phyloP scores from a whole-genome alignment of 2,113 vertebrate genomes.

The Amphilophus citrinellus region DNA sequence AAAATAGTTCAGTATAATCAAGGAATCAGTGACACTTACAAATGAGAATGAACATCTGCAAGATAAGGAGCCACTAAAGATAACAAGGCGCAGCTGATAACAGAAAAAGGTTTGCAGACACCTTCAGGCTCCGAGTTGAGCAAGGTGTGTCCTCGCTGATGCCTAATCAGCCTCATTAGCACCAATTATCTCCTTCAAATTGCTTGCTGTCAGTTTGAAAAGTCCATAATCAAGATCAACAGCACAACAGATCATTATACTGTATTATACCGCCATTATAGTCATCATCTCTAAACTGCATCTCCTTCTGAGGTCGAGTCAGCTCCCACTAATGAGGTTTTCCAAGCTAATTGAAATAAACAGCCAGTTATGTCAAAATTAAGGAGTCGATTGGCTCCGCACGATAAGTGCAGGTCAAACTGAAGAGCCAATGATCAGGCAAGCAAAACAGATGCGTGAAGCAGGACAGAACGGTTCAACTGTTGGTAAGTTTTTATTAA shows the following conservation, averaged over 20 bases:
- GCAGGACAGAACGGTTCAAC: background rate
- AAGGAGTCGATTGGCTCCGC: slow-evolving; percentile 18
- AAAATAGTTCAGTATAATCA: slow-evolving; percentile 32
- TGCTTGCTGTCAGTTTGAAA: slow-evolving; percentile 58
- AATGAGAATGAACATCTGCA: slow-evolving; percentile 36
- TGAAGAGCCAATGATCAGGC: background rate
- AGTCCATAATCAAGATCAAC: slow-evolving; percentile 64
- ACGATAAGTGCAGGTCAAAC: slow-evolving; percentile 2
- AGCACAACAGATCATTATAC: slow-evolving; percentile 60
- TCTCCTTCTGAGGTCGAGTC: slow-evolving; percentile 39
- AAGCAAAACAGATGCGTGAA: background rate
- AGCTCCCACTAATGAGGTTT: slow-evolving; percentile 54
- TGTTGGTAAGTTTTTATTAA: background rate
- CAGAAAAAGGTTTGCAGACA: slow-evolving; percentile 11
- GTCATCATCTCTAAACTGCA: slow-evolving; percentile 49
- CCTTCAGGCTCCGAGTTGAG: slow-evolving; percentile 14
- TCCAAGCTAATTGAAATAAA: slow-evolving; percentile 69
- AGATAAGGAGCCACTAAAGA: slow-evolving; percentile 50
- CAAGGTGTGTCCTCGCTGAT: slow-evolving; percentile 40
- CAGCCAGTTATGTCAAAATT: slow-evolving; percentile 50
- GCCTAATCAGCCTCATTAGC: slow-evolving; percentile 71
- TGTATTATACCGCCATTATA: slow-evolving; percentile 34
- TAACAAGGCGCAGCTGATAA: background rate
- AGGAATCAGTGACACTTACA: slow-evolving; percentile 46
- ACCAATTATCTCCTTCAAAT: slow-evolving; percentile 67